phyloP scores from a whole-genome alignment of 2,888 invertebrate species.

The Tholera decimalis region DNA sequence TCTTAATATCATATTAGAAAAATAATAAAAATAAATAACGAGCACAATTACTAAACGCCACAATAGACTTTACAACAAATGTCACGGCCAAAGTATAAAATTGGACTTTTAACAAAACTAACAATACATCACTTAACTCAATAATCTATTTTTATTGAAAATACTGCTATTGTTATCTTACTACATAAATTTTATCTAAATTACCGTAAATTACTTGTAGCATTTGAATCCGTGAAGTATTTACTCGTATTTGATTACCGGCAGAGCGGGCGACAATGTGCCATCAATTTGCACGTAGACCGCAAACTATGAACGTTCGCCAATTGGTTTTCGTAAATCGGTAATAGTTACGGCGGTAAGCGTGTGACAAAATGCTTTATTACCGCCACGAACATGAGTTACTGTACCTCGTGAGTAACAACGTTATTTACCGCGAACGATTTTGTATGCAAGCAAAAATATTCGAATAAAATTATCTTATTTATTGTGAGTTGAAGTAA shows the following conservation, averaged over 20 bases:
- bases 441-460: conserved; percentile 19
- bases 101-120: conserved; percentile 10
- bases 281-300: conserved; percentile 62
- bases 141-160: conserved; percentile 14
- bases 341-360: conserved; percentile 60
- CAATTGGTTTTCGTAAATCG: conserved; percentile 64
- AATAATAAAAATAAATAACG: no score
- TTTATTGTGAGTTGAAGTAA: neutral
- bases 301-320: conserved; percentile 57
- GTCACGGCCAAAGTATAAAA: conserved; percentile 15
- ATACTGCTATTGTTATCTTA: neutral
- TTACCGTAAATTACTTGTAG: conserved; percentile 14
- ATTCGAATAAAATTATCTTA: neutral
- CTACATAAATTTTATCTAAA: conserved; percentile 28
- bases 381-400: conserved; percentile 37
- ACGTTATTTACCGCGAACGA: conserved; percentile 18
- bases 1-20: no score
- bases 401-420: conserved; percentile 28
- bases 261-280: conserved; percentile 58
- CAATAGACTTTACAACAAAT: conserved; percentile 2
- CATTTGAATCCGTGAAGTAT: conserved; percentile 38
- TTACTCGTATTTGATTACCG: conserved; percentile 59
- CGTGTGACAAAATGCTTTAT: conserved; percentile 60
- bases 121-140: neutral
- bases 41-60: no score